These are phyloP conservation scores for Mustela lutreola DNA, from an alignment of 2,113 vertebrate genomes.

Conservation along the genomic window DNA sequence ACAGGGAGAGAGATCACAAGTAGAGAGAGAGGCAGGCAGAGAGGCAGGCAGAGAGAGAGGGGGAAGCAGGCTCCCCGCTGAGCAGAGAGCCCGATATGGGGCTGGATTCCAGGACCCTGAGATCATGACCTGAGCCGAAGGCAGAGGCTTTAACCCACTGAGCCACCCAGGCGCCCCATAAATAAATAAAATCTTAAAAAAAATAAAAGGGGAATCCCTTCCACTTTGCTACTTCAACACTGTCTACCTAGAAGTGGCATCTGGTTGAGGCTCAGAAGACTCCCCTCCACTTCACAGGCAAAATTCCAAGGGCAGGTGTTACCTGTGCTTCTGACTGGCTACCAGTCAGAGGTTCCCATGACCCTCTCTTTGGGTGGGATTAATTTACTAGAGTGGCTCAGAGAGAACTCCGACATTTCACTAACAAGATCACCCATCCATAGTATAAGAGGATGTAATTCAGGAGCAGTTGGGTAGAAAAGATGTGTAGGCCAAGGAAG, in stretches of 20 bases:
- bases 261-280: not conserved
- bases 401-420: not conserved
- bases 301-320: not conserved
- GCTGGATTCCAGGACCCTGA: too few relatives aligned
- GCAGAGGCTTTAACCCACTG: too few relatives aligned
- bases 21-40: too few relatives aligned
- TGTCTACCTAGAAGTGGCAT: not conserved
- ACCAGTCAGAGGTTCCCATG: not conserved
- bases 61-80: too few relatives aligned
- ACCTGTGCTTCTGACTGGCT: not conserved
- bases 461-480: not conserved
- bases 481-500: not conserved
- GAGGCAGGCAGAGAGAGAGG: too few relatives aligned
- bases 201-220: not conserved
- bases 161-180: too few relatives aligned
- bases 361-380: not conserved
- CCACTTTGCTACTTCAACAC: not conserved
- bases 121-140: too few relatives aligned
- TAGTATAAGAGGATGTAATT: not conserved
- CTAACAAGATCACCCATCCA: not conserved
- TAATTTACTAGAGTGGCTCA: not conserved
- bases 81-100: too few relatives aligned
- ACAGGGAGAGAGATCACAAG: too few relatives aligned
- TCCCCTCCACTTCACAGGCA: not conserved
- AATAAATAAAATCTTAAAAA: too few relatives aligned